A percentile compares a stretch with the other conserved stretches of the same genome.
Conservation (phyloP, 2,113 vertebrate genomes). For the rat (Rattus norvegicus) region DNA sequence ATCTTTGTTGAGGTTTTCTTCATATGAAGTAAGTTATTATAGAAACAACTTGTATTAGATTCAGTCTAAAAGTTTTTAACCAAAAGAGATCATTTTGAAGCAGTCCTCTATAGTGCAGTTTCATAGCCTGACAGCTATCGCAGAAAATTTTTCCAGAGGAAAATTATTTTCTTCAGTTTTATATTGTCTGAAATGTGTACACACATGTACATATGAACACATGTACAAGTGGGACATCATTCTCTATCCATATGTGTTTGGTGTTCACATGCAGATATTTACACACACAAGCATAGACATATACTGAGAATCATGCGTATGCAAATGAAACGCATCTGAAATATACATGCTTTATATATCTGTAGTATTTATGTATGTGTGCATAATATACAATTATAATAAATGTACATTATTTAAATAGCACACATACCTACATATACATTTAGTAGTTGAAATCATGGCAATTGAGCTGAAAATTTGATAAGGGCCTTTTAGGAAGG, state of each 20-base stretch:
- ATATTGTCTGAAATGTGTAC: background rate
- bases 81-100: background rate
- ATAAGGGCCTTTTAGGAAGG: constrained; percentile 7
- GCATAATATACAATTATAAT: background rate
- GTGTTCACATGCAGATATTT: background rate
- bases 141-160: background rate
- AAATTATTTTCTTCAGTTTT: background rate
- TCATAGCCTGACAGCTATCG: background rate
- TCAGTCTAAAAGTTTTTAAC: background rate
- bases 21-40: background rate
- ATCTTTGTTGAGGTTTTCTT: background rate
- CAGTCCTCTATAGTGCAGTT: background rate
- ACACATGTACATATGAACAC: background rate
- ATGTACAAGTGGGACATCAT: background rate
- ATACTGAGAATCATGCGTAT: background rate
- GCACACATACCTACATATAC: background rate
- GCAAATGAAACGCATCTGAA: constrained; percentile 5
- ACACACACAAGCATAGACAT: background rate
- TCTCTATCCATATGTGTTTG: background rate
- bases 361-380: background rate
- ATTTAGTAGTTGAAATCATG: background rate
- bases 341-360: background rate
- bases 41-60: background rate
- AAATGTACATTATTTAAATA: background rate
- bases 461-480: constrained; percentile 29